These are phyloP conservation scores for Boloria euphrosyne DNA, from an alignment of 2,888 invertebrate genomes.

Conservation along the genomic window DNA sequence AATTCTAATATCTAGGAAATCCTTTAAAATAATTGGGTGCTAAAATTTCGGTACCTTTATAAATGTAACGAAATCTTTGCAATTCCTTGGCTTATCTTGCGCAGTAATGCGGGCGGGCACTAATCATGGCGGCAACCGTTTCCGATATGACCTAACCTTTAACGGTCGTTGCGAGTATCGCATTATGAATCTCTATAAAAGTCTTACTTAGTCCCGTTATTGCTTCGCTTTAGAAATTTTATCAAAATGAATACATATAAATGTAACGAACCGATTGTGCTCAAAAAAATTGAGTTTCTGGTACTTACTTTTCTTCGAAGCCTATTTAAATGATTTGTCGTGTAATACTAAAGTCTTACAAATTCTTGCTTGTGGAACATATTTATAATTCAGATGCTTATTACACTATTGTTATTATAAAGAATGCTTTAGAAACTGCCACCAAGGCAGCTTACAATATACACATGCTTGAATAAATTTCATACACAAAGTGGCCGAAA, in stretches of 20 bases:
- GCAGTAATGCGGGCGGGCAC: conserved; percentile 52
- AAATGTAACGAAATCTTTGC: conserved; percentile 41
- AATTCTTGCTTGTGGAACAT: no score
- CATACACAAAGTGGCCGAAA: conserved; percentile 20
- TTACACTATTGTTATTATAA: no score
- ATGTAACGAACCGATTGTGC: no score
- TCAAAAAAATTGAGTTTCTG: no score
- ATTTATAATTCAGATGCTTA: no score
- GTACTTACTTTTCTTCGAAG: no score
- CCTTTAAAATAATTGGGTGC: conserved; percentile 36
- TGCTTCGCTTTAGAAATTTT: conserved; percentile 18
- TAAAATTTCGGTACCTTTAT: conserved; percentile 38
- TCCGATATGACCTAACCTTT: conserved; percentile 60
- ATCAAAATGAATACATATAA: neutral
- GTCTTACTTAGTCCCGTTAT: conserved; percentile 54
- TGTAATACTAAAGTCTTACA: no score
- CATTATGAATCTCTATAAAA: conserved; percentile 61
- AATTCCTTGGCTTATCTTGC: conserved; percentile 49
- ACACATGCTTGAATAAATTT: neutral
- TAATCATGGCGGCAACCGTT: conserved; percentile 65
- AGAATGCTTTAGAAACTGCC: no score
- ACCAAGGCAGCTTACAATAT: neutral
- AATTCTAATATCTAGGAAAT: conserved; percentile 23
- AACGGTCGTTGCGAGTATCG: conserved; percentile 45
- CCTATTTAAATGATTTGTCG: no score